Evolutionary conservation across 2,888 invertebrate genomes (phyloP).

Genomic region (Plemyria rubiginata): DNA sequence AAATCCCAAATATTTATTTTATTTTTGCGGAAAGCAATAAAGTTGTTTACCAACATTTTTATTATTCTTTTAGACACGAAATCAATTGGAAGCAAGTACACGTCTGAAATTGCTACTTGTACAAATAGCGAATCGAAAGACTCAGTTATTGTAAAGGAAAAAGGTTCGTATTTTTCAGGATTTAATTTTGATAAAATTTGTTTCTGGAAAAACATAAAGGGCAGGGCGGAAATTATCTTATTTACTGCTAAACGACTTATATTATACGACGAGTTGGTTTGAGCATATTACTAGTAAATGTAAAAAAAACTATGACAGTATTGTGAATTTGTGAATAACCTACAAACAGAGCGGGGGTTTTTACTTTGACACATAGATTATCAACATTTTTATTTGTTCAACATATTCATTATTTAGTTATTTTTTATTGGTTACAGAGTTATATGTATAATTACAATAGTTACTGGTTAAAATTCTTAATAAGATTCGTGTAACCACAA

Average conservation of each 20-base stretch:
- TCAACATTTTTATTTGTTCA: no score
- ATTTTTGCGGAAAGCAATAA: conserved; percentile 31
- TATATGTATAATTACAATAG: no score
- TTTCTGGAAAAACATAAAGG: not conserved
- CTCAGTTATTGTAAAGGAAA: conserved; percentile 37
- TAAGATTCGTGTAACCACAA: no score
- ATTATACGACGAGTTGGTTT: not conserved
- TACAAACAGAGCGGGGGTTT: no score
- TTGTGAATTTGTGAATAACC: no score
- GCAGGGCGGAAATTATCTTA: conserved; percentile 23
- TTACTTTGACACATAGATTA: no score
- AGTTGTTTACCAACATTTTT: conserved; percentile 33
- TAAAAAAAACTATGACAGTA: no score
- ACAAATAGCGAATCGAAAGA: conserved; percentile 35
- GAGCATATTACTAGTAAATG: no score
- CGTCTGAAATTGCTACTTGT: conserved; percentile 40
- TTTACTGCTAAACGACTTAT: conserved; percentile 13
- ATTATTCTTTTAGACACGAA: conserved; percentile 37
- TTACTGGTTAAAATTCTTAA: no score
- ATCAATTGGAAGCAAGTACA: conserved; percentile 39
- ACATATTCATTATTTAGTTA: no score
- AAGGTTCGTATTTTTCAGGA: conserved; percentile 35
- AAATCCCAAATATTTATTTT: conserved; percentile 24
- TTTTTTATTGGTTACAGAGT: no score
- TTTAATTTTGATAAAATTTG: conserved; percentile 19